A percentile compares a stretch with the other conserved stretches of the same genome.
These are phyloP conservation scores for Galeopsomyia nigrocyanea DNA, from an alignment of 2,888 invertebrate species.

Conservation along the genomic window DNA sequence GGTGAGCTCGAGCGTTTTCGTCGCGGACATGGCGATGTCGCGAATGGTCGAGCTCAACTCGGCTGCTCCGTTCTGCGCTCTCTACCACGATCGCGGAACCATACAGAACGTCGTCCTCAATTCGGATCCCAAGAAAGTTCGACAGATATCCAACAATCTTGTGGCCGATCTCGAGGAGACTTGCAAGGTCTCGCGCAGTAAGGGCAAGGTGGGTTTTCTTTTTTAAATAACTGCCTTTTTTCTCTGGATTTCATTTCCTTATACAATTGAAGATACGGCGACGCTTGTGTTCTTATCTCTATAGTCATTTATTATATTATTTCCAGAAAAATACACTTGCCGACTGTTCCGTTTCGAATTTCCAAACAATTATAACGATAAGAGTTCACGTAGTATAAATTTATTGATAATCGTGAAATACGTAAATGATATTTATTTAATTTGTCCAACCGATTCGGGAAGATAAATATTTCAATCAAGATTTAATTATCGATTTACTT, in stretches of 20 bases:
- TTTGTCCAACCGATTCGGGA: no score
- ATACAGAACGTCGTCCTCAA: constrained; percentile 74
- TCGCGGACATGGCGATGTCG: constrained; percentile 76
- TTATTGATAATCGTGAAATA: no score
- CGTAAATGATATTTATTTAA: no score
- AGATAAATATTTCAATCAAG: no score
- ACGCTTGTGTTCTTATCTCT: no score
- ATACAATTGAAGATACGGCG: neutral
- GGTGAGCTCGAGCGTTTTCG: constrained; percentile 69
- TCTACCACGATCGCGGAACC: constrained; percentile 75
- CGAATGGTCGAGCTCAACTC: constrained; percentile 76
- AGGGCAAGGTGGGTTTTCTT: constrained; percentile 59
- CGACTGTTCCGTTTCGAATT: no score
- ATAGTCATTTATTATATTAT: no score
- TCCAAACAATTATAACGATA: no score
- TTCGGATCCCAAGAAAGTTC: constrained; percentile 72
- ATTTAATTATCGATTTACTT: no score
- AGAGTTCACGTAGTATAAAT: no score
- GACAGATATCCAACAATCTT: constrained; percentile 75
- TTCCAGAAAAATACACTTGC: no score
- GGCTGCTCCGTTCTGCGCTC: constrained; percentile 73
- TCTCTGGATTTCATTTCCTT: neutral
- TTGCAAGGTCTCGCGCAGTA: constrained; percentile 68
- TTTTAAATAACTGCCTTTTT: neutral
- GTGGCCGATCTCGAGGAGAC: constrained; percentile 73